Base-by-base conservation (phyloP, 2,797 vertebrate species). In the Gobionotothen gibberifrons region DNA sequence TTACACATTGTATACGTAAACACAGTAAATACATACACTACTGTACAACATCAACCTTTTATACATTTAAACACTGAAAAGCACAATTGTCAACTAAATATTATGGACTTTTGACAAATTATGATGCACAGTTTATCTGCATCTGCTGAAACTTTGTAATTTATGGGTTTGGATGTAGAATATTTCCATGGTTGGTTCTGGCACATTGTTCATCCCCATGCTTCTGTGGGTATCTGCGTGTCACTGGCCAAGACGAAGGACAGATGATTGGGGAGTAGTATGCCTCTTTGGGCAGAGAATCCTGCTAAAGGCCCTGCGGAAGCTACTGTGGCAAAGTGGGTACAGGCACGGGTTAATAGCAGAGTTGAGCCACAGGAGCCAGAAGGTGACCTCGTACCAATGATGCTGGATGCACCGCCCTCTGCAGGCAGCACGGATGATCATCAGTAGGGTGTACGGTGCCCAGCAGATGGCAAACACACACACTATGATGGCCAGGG, bases 351-450 rank as follows among this genome's bases (percentile, higher is more conserved):
- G 96, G 74, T 98, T 98, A 65, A 97, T 78, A 53, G 94, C 94
- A 0, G 97, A 97, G 92, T 98, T 98, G 68, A 96, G 81, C 96
- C 96, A 98, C 85, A 97, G 94, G 87, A 97, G 94, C 96, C 97
- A 97, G 94, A 97, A 97, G 3, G 94, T 93, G 85, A 95, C 85
- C 82, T 96, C 93, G 22, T 97, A 97, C 91, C 93, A 91, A 69
- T 81, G 79, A 79, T 93, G 89, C 75, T 92, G 92, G 74, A 93
- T 85, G 86, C 95, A 96, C 76, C 85, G 91, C 59, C 94, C 89
- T 89, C 88, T 93, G 63, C 94, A 96, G 78, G 86, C 86, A 0
- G 96, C 96, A 36, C 90, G 85, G 71, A 97, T 93, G 85, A 97
- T 95, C 93, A 96, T 96, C 69, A 95, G 84, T 54, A 98, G 93